Conservation (phyloP, 2,888 invertebrate species). For the Aromia moschata region DNA sequence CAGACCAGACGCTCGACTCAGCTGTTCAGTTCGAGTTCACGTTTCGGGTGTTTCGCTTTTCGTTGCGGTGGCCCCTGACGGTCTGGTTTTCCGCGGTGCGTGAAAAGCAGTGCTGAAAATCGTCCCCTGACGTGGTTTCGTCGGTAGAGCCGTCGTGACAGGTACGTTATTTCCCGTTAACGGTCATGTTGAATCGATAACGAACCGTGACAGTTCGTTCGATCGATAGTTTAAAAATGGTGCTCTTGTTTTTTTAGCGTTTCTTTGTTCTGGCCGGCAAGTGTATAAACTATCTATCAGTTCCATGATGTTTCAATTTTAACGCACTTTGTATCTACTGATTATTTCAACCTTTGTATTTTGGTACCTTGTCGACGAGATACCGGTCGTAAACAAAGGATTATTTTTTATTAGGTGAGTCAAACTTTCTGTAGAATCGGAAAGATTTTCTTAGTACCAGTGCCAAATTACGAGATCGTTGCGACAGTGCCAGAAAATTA, state of each 20-base stretch:
- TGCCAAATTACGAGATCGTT: not conserved
- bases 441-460: not conserved
- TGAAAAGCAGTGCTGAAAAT: no score
- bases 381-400: no score
- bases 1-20: no score
- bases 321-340: not conserved
- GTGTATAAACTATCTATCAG: constrained; percentile 2
- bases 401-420: not conserved
- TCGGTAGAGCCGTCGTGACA: not conserved
- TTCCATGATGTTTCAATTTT: not conserved
- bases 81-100: no score
- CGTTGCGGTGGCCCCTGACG: no score
- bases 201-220: not conserved
- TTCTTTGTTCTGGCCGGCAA: constrained; percentile 6
- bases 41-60: no score
- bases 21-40: no score
- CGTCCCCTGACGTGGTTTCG: no score
- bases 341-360: constrained; percentile 5
- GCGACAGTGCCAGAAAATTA: not conserved
- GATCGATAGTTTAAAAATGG: not conserved
- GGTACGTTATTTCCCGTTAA: not conserved
- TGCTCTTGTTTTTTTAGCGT: not conserved
- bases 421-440: not conserved
- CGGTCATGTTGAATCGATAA: not conserved
- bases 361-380: not conserved